Base-by-base conservation (phyloP, 1,140 invertebrate species). In the Scaptodrosophila lebanonensis region DNA sequence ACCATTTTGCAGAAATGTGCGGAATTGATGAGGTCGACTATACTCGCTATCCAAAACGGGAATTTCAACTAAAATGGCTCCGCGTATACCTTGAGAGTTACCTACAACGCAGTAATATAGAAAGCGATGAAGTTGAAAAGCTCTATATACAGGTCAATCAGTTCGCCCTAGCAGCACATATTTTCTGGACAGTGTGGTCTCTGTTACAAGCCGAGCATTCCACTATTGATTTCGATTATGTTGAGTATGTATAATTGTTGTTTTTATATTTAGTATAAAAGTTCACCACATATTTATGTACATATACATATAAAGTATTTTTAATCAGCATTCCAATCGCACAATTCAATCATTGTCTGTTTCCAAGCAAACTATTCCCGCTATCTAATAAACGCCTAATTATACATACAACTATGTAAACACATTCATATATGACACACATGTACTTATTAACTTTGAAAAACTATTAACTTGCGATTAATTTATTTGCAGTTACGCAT, bases 1-100 rank as follows among this genome's bases (percentile, higher is more conserved):
- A 99, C 90, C 97, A 99, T 89, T 99, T 99, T 89, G 93, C 93
- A 76, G 98, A 99, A 91, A 99, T 96, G 91, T 95, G 95, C 75
- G 97, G 97, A 94, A 88, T 95, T 22, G 92, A 90, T 32, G 89
- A 92, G 65, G 91, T 93, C 3, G 93, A 96, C 84, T 95, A 93
- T 86, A 88, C 90, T 2, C 88, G 91, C 36, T 98, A 95, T 88
- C 97, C 97, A 0, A 89, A 89, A 45, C 90, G 92, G 83, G 91
- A 93, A 15, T 93, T 95, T 64, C 96, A 97, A 88, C 87, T 91
- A 36, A 79, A 88, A n/a, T 98, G 97, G 97, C 87, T 98, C 51
- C 88, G 87, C 56, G 88, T 90, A 33, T 97, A 97, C 84, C 87
- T 97, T 4, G 77, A 90, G 64, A 89, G 90, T 54, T 95, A 90